Conservation (phyloP, 1,140 invertebrate species). For the Cyphomyrmex costatus region DNA sequence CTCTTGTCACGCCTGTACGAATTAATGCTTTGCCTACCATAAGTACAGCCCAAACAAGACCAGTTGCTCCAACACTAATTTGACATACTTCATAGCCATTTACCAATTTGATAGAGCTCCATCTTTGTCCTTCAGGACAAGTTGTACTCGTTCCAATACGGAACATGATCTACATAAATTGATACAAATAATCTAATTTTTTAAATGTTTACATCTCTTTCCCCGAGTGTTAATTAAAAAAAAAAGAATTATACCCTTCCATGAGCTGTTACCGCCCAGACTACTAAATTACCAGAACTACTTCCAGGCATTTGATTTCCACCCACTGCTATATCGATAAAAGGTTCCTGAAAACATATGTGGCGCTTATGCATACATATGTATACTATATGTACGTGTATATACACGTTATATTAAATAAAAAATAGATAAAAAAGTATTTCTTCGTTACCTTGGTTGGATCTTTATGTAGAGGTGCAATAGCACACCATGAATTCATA, state of each 20-base stretch:
- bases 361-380: neutral
- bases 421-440: neutral
- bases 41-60: slow-evolving; percentile 94
- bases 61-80: slow-evolving; percentile 93
- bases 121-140: slow-evolving; percentile 94
- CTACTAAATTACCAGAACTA: slow-evolving; percentile 90
- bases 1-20: slow-evolving; percentile 91
- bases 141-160: slow-evolving; percentile 92
- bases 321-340: slow-evolving; percentile 94
- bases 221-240: slow-evolving; percentile 52
- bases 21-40: slow-evolving; percentile 94
- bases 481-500: slow-evolving; percentile 96
- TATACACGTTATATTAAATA: neutral
- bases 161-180: slow-evolving; percentile 91
- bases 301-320: slow-evolving; percentile 93
- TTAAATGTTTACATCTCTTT: slow-evolving; percentile 17
- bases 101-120: slow-evolving; percentile 92
- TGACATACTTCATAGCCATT: slow-evolving; percentile 93
- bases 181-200: neutral
- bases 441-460: slow-evolving; percentile 89
- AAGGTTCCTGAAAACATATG: slow-evolving; percentile 89
- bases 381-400: neutral
- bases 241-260: slow-evolving; percentile 89
- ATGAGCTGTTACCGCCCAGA: slow-evolving; percentile 97
- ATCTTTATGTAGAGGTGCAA: slow-evolving; percentile 95